Evolutionary conservation across 2,888 invertebrate genomes (phyloP).

Genomic region (Holacanthella duospinosa): DNA sequence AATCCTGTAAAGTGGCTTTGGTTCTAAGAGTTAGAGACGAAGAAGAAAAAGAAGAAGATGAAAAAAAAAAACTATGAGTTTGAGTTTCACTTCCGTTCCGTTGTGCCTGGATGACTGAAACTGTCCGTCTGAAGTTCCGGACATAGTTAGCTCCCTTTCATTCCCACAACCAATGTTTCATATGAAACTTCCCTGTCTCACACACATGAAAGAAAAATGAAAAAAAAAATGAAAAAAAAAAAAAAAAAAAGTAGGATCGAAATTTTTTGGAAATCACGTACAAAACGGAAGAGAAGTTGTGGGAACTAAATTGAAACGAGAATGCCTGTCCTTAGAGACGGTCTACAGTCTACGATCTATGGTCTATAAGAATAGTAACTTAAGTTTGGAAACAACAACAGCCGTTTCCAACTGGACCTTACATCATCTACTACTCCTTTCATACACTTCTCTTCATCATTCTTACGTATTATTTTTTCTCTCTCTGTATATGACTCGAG

Average conservation of each 20-base stretch:
- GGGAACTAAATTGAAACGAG: conserved; percentile 28
- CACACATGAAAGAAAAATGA: conserved; percentile 7
- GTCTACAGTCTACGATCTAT: too few relatives aligned
- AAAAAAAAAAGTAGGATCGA: not conserved
- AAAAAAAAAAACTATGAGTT: conserved; percentile 5
- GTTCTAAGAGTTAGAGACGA: not conserved
- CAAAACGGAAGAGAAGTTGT: conserved; percentile 11
- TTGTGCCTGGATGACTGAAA: conserved; percentile 8
- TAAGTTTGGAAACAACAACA: conserved; percentile 1
- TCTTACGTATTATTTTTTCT: too few relatives aligned
- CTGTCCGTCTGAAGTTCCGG: conserved; percentile 27
- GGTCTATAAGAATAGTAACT: not conserved
- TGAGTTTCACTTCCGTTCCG: conserved; percentile 17
- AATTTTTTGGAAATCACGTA: conserved; percentile 31
- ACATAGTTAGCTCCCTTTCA: conserved; percentile 17
- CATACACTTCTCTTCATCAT: not conserved
- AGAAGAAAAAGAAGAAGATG: not conserved
- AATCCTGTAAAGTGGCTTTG: not conserved
- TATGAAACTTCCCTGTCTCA: not conserved
- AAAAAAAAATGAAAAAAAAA: not conserved
- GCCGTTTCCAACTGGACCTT: not conserved
- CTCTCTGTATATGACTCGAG: too few relatives aligned
- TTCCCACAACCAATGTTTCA: not conserved
- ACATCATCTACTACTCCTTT: not conserved
- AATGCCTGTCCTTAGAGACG: conserved; percentile 7